Evolutionary conservation across 2,888 invertebrate genomes (phyloP), one percentile per base, ranked within the genome.

Genomic region (Bombyx huttoni): DNA sequence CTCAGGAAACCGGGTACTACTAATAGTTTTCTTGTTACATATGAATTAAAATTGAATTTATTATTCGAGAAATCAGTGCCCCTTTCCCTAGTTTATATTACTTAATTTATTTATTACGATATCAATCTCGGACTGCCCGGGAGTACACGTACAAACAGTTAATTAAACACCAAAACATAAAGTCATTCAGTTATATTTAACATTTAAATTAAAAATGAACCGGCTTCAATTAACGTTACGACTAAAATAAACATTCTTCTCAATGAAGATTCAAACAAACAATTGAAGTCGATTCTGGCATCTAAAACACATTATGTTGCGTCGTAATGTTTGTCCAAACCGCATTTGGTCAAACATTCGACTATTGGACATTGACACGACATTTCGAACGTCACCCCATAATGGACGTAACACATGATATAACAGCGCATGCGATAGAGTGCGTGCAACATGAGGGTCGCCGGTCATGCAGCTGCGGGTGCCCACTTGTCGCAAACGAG

Each of bases 351-450:
- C 40, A 40, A 40, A 34, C 47, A 34, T 51, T 51, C 13, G 46
- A n/a, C 46, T 9, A 12, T 34, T 34, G n/a, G 46, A 50, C 24
- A 46, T 8, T 10, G 50, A 46, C 13, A 24, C 13, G 13, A 50
- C 13, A 50, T 9, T n/a, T 8, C 12, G 3, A 40, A 40, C 40
- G 40, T 40, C 40, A 40, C 40, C 40, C 40, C 40, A 5, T 40
- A 40, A 40, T 40, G 40, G 40, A 40, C 40, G 12, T 40, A 40
- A 12, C 12, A 40, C 12, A 12, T 10, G 8, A 12, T 61, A 65
- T 75, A 61, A 69, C 70, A 74, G 78, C 77, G 56, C 79, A 83
- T 84, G 83, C 83, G 64, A 66, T 59, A 67, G 73, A 72, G 64
- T 52, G 51, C 78, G 73, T 79, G 80, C 79, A 57, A 50, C 58